Conservation (phyloP, 2,888 invertebrate species). For the Cataglyphis rosenhaueri region DNA sequence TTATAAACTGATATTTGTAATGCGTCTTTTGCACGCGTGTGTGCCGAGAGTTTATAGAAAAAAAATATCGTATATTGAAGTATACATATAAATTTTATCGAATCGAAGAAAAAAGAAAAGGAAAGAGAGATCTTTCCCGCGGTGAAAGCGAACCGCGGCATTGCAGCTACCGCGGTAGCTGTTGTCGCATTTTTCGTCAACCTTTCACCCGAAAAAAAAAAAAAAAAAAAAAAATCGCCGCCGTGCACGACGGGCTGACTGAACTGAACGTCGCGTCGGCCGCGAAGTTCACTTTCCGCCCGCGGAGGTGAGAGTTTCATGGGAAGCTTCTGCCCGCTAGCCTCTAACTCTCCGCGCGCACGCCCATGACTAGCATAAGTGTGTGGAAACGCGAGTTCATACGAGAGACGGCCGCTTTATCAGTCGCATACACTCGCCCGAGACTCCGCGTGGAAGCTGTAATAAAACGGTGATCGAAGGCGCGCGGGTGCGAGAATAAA, state of each 20-base stretch:
- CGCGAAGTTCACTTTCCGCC: constrained; percentile 83
- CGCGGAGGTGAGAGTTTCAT: constrained; percentile 85
- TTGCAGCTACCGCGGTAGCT: constrained; percentile 76
- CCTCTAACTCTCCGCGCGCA: constrained; percentile 64
- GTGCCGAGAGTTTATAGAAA: neutral
- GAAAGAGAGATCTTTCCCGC: constrained; percentile 62
- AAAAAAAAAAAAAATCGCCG: constrained; percentile 73
- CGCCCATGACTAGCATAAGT: constrained; percentile 76
- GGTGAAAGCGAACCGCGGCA: constrained; percentile 80
- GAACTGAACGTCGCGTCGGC: constrained; percentile 47
- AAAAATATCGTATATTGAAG: neutral
- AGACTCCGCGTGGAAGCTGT: constrained; percentile 11
- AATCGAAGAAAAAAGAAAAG: constrained; percentile 23
- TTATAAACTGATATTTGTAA: neutral
- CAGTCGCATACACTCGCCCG: constrained; percentile 21
- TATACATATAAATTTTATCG: neutral
- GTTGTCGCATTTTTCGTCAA: constrained; percentile 78
- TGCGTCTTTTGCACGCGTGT: neutral
- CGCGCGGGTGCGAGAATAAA: constrained; percentile 60
- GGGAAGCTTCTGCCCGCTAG: constrained; percentile 84
- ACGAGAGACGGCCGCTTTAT: constrained; percentile 35
- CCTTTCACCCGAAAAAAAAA: constrained; percentile 79
- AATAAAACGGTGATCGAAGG: constrained; percentile 26
- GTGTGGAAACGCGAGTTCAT: constrained; percentile 67
- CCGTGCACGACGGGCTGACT: constrained; percentile 64